phyloP scores from a whole-genome alignment of 2,797 vertebrate genomes.

The Arnoldichthys spilopterus region DNA sequence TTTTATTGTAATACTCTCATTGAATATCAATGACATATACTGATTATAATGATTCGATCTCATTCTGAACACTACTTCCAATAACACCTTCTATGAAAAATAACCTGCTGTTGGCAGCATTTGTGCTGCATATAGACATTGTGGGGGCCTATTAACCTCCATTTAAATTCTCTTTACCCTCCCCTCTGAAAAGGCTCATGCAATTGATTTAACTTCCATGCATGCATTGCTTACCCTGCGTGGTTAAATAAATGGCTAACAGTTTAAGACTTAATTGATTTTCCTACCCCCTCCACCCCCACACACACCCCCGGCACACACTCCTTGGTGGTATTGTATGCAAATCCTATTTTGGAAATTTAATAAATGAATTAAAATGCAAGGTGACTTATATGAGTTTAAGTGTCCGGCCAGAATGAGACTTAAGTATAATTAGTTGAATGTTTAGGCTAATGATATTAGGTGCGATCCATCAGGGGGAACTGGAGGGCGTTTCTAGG shows the following conservation, averaged over 20 bases:
- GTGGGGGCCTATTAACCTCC: constrained; percentile 57
- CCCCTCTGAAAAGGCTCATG: constrained; percentile 60
- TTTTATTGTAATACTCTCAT: neutral
- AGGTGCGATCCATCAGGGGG: constrained; percentile 73
- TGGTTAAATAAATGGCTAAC: constrained; percentile 80
- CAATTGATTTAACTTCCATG: constrained; percentile 70
- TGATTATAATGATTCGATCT: neutral
- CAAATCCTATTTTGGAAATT: constrained; percentile 83
- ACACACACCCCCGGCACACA: constrained; percentile 16
- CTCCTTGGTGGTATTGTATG: constrained; percentile 78
- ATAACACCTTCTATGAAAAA: constrained; percentile 33
- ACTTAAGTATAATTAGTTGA: constrained; percentile 81
- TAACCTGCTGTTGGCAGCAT: constrained; percentile 49
- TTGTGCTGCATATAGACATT: constrained; percentile 53
- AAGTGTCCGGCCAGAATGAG: constrained; percentile 79
- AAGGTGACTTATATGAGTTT: constrained; percentile 82
- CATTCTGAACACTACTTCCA: constrained; percentile 2
- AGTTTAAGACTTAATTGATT: constrained; percentile 84
- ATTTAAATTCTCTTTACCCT: constrained; percentile 63
- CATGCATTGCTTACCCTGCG: constrained; percentile 75
- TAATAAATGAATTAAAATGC: constrained; percentile 68
- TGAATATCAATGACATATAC: neutral
- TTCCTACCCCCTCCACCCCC: constrained; percentile 48
- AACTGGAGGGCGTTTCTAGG: constrained; percentile 61
- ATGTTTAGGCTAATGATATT: constrained; percentile 81